phyloP scores from a whole-genome alignment of 2,113 vertebrate genomes.

The Felis catus region DNA sequence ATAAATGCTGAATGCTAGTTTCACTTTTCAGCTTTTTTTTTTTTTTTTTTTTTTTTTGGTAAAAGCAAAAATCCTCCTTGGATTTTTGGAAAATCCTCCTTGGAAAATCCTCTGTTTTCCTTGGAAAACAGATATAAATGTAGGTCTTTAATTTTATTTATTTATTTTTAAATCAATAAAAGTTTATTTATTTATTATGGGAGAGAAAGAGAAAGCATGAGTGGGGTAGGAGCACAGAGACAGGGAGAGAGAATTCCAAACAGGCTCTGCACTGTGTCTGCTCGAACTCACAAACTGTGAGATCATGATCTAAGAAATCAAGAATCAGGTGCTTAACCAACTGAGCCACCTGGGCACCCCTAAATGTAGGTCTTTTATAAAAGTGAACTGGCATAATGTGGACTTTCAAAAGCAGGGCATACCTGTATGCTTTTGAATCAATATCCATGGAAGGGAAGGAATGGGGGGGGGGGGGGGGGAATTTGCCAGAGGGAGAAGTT shows the following conservation, averaged over 20 bases:
- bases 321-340: too few species aligned
- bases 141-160: background rate
- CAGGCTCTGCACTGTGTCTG: too few species aligned
- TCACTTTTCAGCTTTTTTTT: background rate
- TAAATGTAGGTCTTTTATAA: background rate
- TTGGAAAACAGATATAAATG: background rate
- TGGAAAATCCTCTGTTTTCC: too few species aligned
- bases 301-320: too few species aligned
- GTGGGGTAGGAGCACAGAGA: too few species aligned
- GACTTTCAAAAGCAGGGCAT: background rate
- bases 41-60: background rate
- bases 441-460: background rate
- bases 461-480: background rate
- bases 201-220: too few species aligned
- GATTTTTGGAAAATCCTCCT: too few species aligned
- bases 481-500: background rate
- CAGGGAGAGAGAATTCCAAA: too few species aligned
- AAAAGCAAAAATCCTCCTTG: background rate
- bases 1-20: background rate
- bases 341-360: too few species aligned
- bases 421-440: background rate
- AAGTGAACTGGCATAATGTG: background rate
- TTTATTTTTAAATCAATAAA: too few species aligned
- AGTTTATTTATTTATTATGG: too few species aligned
- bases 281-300: too few species aligned